Conservation (phyloP, 1,140 invertebrate species). For the Tribolium madens region DNA sequence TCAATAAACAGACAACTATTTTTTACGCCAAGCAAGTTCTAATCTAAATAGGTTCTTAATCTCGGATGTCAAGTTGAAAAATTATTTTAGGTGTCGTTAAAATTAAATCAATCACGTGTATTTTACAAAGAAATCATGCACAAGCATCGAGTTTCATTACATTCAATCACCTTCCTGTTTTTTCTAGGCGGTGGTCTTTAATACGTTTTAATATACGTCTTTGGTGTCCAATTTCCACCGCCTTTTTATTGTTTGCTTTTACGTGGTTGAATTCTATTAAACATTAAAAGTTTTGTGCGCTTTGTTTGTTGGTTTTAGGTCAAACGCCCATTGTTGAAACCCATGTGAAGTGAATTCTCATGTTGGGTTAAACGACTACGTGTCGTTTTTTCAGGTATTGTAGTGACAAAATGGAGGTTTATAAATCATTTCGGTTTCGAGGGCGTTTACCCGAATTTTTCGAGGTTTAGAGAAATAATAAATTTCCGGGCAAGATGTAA, state of each 20-base stretch:
- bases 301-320: conserved; percentile 32
- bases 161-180: conserved; percentile 26
- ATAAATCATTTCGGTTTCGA: conserved; percentile 3
- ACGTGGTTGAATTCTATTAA: conserved; percentile 36
- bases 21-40: neutral
- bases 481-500: conserved; percentile 47
- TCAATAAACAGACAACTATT: conserved; percentile 19
- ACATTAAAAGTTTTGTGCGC: conserved; percentile 6
- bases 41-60: neutral
- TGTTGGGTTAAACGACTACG: conserved; percentile 22
- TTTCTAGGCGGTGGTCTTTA: conserved; percentile 20
- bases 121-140: no score
- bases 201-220: conserved; percentile 20
- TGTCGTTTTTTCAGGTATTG: conserved; percentile 1
- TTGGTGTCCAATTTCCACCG: conserved; percentile 27
- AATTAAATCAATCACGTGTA: neutral
- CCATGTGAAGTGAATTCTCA: conserved; percentile 32
- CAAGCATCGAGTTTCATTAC: neutral
- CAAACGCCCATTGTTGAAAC: conserved; percentile 26
- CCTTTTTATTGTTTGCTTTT: conserved; percentile 26
- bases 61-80: conserved; percentile 1
- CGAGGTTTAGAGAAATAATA: conserved; percentile 29
- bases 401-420: neutral
- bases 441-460: conserved; percentile 43
- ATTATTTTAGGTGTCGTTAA: neutral